Conservation (phyloP, 1,140 invertebrate species). For the Caerostris extrusa region DNA sequence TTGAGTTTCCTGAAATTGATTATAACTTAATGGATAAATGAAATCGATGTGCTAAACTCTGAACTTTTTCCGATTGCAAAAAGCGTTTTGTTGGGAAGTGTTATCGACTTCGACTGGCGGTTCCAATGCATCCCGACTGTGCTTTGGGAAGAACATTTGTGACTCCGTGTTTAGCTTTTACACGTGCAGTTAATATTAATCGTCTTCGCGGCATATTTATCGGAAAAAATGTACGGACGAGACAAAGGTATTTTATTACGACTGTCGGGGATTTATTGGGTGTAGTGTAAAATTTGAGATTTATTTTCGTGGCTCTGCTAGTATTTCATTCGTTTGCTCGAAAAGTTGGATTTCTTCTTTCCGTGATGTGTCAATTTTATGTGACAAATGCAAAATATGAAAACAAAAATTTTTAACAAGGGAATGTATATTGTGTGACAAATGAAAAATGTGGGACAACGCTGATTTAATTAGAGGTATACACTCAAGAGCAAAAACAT, state of each 20-base stretch:
- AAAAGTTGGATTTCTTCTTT: not conserved
- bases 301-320: not conserved
- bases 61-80: slow-evolving; percentile 58
- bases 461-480: too few relatives aligned
- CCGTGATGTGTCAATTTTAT: not conserved
- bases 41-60: slow-evolving; percentile 42
- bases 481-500: too few relatives aligned
- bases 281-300: slow-evolving; percentile 6
- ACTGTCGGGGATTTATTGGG: slow-evolving; percentile 29
- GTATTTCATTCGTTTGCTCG: slow-evolving; percentile 13
- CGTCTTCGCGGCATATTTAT: slow-evolving; percentile 42
- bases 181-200: slow-evolving; percentile 43
- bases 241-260: slow-evolving; percentile 38
- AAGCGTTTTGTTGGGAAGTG: slow-evolving; percentile 29
- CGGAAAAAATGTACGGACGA: not conserved
- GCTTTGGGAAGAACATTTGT: not conserved
- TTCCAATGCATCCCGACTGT: not conserved
- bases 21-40: slow-evolving; percentile 62
- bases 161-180: not conserved
- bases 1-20: slow-evolving; percentile 55
- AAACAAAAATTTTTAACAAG: not conserved
- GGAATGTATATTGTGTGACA: too few relatives aligned
- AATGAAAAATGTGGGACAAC: too few relatives aligned
- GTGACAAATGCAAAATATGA: not conserved
- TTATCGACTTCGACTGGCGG: slow-evolving; percentile 34